A percentile compares a stretch with the other conserved stretches of the same genome.
These are phyloP conservation scores for Euclidia mi DNA, from an alignment of 2,888 invertebrate species.

Conservation along the genomic window DNA sequence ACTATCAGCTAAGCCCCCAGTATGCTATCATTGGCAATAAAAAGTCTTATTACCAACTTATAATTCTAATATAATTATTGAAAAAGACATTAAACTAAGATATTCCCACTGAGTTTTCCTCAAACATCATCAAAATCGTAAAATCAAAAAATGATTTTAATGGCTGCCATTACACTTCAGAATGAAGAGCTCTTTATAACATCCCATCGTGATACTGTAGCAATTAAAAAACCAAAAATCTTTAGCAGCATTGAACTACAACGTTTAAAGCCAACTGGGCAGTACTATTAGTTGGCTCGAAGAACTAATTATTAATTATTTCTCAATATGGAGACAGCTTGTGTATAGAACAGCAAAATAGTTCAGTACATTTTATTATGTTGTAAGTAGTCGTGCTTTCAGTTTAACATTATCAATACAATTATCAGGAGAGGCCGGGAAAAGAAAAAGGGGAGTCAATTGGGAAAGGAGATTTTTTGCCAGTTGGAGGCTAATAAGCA, in stretches of 20 bases:
- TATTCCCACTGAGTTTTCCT: conserved; percentile 8
- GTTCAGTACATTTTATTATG: too few species aligned
- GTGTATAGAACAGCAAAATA: too few species aligned
- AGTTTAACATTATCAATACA: too few species aligned
- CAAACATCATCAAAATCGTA: conserved; percentile 13
- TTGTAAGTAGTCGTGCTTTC: too few species aligned
- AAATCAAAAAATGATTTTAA: conserved; percentile 14
- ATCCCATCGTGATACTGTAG: conserved; percentile 15
- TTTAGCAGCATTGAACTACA: conserved; percentile 28
- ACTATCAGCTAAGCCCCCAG: too few species aligned
- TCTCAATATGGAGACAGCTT: too few species aligned
- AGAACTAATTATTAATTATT: too few species aligned
- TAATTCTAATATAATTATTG: background rate
- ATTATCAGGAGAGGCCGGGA: too few species aligned
- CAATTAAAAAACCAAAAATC: conserved; percentile 37
- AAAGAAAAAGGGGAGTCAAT: too few species aligned
- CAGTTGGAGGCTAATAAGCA: too few species aligned
- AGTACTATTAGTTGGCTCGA: conserved; percentile 10
- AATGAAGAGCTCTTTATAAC: conserved; percentile 24
- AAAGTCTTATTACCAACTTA: background rate
- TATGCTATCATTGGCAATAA: too few species aligned
- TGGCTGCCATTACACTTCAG: conserved; percentile 19
- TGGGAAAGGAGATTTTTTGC: too few species aligned
- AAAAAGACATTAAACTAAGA: background rate
- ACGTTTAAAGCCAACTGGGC: conserved; percentile 20